Base-by-base conservation (phyloP, 1,140 invertebrate genomes). In the Stegodyphus dumicola region DNA sequence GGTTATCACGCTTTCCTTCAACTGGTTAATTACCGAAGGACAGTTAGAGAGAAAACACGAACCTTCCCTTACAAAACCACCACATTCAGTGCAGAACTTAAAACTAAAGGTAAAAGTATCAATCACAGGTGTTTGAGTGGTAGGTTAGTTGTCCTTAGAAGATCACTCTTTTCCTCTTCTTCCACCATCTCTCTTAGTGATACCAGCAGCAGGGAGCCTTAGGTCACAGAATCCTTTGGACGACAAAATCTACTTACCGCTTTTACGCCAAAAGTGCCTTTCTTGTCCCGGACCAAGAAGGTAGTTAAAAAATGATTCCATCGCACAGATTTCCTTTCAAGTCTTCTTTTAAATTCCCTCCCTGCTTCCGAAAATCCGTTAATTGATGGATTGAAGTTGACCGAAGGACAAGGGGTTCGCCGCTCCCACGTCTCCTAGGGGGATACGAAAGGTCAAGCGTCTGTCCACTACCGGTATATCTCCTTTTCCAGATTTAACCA, bases 241-340 rank as follows among this genome's bases (percentile, higher is more conserved):
- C 75, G 75, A 77, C 75, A 64, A 77, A 77, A 77, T 65, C 54
- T 77, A 77, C 75, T 77, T 77, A 77, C 75, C 75, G 60, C 75
- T 51, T 33, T 65, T 77, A 77, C 75, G 64, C 18, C 51, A 77
- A 77, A 77, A 64, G 75, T 77, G 49, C 54, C 15, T 18, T 33
- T 10, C n/a, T 11, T 52, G 15, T 10, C n/a, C 7, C 7, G 11
- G 11, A 33, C 33, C 33, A 17, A 17, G 17, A 15, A 33, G 56
- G 10, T 11, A 13, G 33, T 77, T 77, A 77, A 77, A 77, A 77
- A 77, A 77, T 77, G 75, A 77, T 77, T 64, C 52, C n/a, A 17
- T 53, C 33, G 51, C 48, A 53, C 15, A 75, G 73, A 75, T 75
- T 52, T 56, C 10, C 9, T 75, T 18, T 13, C 10, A 48, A 65